Evolutionary conservation across 2,797 vertebrate genomes (phyloP), one percentile per base, ranked within the genome.

Genomic region (Mionectes olivaceus): DNA sequence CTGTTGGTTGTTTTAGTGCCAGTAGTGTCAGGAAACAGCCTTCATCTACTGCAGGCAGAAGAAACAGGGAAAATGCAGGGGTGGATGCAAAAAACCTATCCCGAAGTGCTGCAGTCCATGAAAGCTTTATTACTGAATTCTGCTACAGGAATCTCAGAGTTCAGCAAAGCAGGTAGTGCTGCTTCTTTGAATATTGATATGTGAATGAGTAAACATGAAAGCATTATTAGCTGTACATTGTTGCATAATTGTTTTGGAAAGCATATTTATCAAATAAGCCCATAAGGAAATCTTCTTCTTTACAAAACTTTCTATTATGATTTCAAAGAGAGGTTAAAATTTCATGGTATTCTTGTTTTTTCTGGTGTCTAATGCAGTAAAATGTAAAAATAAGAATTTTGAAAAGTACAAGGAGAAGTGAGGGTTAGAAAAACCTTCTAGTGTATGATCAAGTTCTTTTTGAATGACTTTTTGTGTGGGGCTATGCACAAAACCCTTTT

Each of bases 251-350:
- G 32, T 83, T 21, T 83, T 81, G 64, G 61, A 91, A 68, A 89
- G 8, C 1, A 1, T 77, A 64, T 92, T 93, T 91, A 65, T 87
- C 46, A 89, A 90, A 78, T 79, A 77, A 52, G 4, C 30, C 65
- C 30, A 60, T 49, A 64, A 61, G 50, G 50, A 90, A 81, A 78
- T 57, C 19, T n/a, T 52, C 6, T n/a, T 82, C 28, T 90, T 88
- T 49, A 61, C n/a, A 81, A 73, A 90, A 78, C 10, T n/a, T 19
- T 10, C 32, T 89, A n/a, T 56, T 68, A 39, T 3, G 6, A 6
- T 89, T 92, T 91, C 71, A 37, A 80, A 88, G 27, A 73, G 19
- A 83, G 33, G 89, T 79, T 76, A 79, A 92, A 87, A 73, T 46
- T 77, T 7, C 18, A 33, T 32, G 32, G 5, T 21, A 25, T 50